A percentile compares a stretch with the other conserved stretches of the same genome.
phyloP scores from a whole-genome alignment of 2,797 vertebrate genomes.

The Eulemur coronatus region DNA sequence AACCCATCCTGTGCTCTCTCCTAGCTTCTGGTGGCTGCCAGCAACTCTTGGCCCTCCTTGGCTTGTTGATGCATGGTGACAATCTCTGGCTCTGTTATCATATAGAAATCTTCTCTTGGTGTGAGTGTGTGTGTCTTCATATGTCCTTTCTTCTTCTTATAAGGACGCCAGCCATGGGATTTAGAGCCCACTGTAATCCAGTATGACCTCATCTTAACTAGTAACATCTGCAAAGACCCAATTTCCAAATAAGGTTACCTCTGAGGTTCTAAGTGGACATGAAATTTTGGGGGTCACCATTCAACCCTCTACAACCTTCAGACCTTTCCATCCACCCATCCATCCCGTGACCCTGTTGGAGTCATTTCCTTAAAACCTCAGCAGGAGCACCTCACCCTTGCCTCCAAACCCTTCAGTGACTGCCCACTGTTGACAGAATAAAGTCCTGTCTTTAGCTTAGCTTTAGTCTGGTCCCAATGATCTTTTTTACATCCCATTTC shows the following conservation, averaged over 20 bases:
- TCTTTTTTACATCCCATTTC: neutral
- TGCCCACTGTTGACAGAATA: neutral
- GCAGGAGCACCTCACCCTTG: neutral
- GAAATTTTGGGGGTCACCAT: neutral
- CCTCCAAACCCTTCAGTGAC: neutral
- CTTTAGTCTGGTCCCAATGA: neutral
- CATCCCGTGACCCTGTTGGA: neutral
- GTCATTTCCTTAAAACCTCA: neutral
- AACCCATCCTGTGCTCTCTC: rapidly evolving
- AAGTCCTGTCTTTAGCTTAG: slow-evolving; percentile 47
- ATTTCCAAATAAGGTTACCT: neutral
- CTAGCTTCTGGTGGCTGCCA: neutral
- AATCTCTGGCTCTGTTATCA: neutral
- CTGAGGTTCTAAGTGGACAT: neutral
- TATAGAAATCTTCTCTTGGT: neutral
- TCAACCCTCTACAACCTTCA: neutral
- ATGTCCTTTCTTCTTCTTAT: neutral
- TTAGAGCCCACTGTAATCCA: neutral
- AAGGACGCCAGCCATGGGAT: neutral
- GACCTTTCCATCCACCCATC: neutral
- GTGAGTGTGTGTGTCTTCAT: neutral
- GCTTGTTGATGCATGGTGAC: neutral
- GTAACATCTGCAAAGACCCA: neutral
- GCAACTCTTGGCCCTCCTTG: neutral
- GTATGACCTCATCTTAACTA: neutral